Conservation (phyloP, 2,888 invertebrate species). For the Thera britannica region DNA sequence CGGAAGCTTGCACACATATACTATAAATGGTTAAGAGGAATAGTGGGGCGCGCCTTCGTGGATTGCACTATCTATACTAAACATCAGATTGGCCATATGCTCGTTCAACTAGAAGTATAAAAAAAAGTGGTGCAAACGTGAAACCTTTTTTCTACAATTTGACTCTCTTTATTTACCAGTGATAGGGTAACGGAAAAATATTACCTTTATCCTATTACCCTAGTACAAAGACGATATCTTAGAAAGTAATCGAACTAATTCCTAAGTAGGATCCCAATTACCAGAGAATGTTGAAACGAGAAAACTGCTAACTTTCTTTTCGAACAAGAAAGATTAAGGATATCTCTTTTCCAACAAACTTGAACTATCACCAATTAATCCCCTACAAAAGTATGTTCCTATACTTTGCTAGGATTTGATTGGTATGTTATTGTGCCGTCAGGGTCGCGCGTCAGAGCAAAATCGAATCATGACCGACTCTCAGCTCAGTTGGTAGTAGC, state of each 20-base stretch:
- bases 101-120: too few relatives aligned
- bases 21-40: too few relatives aligned
- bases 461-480: too few relatives aligned
- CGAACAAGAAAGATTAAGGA: slow-evolving; percentile 34
- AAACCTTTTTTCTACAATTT: too few relatives aligned
- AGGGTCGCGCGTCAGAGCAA: too few relatives aligned
- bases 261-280: slow-evolving; percentile 15
- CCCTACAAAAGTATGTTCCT: slow-evolving; percentile 27
- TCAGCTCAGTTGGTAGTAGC: too few relatives aligned
- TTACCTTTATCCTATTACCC: background rate
- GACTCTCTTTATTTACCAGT: background rate
- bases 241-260: slow-evolving; percentile 20
- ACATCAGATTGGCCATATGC: too few relatives aligned
- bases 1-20: too few relatives aligned
- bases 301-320: slow-evolving; percentile 20
- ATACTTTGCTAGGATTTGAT: background rate
- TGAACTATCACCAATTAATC: slow-evolving; percentile 25
- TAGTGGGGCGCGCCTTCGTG: too few relatives aligned
- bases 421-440: background rate
- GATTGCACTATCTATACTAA: too few relatives aligned
- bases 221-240: slow-evolving; percentile 8
- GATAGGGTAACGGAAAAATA: background rate
- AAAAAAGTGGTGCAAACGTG: too few relatives aligned
- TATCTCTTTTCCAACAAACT: slow-evolving; percentile 34
- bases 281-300: slow-evolving; percentile 18